Evolutionary conservation across 2,797 vertebrate species (phyloP), one percentile per base, ranked within the genome.

Genomic region (Xenops minutus): DNA sequence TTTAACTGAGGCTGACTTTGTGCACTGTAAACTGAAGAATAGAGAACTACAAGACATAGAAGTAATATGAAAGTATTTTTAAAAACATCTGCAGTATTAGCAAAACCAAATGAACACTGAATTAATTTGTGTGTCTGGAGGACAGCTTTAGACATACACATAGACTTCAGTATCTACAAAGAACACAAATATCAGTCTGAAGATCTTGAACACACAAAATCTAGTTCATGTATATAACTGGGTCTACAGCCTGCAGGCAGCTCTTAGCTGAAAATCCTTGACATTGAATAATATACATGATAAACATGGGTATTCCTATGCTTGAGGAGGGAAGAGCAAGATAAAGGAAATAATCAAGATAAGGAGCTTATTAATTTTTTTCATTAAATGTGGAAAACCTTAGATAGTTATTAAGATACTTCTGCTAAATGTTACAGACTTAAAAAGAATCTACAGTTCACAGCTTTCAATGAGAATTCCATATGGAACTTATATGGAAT

Each of bases 401-500:
- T 18, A 73, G 1, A 1, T 4, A 74, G 22, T 27, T 62, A 62
- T 13, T 54, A 71, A 67, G 43, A 27, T 46, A 52, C 13, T 62
- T 89, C 30, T 78, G 10, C 14, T 88, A 55, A 72, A 73, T 22
- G 16, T 69, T 61, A 79, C 14, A 84, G 21, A 51, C 51, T 44
- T 58, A 10, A 69, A 43, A 68, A 81, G 6, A 84, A 78, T 19
- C 17, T 51, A 24, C 12, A 58, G 15, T 41, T 66, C 10, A 56
- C 14, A 64, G 16, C 32, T 86, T 85, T 76, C 18, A 94, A 75
- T 16, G 54, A 75, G 29, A 82, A 62, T 14, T 78, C n/a, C 37
- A 7, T 5, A 32, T 6, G 4, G 18, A 15, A 44, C 14, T 72
- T 66, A 22, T 3, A 55, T 0, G 2, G 34, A 79, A 44, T 3